Base-by-base conservation (phyloP, 2,888 invertebrate genomes). In the Cryptops parisi region DNA sequence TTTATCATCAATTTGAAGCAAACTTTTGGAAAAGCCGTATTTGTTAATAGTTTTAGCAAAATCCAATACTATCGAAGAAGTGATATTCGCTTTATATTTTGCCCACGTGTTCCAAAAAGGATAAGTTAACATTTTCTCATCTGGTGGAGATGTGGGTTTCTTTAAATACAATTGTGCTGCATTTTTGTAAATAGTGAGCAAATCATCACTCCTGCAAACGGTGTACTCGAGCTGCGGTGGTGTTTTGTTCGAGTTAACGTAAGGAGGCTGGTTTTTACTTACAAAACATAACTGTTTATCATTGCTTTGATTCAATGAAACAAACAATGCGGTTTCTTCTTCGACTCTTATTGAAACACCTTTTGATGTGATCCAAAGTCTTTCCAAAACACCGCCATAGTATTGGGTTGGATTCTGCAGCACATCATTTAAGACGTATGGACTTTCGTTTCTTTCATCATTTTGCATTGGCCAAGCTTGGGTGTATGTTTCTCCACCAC, bases 31-130 rank as follows among this genome's bases (percentile, higher is more conserved):
- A 64, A 82, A 85, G 0, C 78, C 78, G 60, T 78, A 69, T 2
- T 74, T 67, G 0, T 74, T 64, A 50, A 88, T 85, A 60, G 81
- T 78, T 49, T 79, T 68, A 0, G 81, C 83, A 63, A 81, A 88
- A 1, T 72, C 64, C 59, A 76, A 70, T 0, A 87, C 75, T 9
- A 71, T 69, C 0, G 66, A 60, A 57, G 85, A 81, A 57, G 77
- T 76, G 1, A 91, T 79, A 57, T 77, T 73, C 1, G 75, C 71
- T 60, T 79, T 78, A 64, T 82, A 85, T 56, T 78, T 74, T 0
- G 84, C 84, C 84, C 87, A 87, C 0, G 89, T 88, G 0, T 89
- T 87, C 87, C 88, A 91, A 54, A 90, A 78, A 0, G 91, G 90
- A 65, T 84, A 74, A 50, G 73, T 70, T 23, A 91, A 78, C 78